Conservation (phyloP, 2,113 vertebrate species). For the Leptobrachium ailaonicum region DNA sequence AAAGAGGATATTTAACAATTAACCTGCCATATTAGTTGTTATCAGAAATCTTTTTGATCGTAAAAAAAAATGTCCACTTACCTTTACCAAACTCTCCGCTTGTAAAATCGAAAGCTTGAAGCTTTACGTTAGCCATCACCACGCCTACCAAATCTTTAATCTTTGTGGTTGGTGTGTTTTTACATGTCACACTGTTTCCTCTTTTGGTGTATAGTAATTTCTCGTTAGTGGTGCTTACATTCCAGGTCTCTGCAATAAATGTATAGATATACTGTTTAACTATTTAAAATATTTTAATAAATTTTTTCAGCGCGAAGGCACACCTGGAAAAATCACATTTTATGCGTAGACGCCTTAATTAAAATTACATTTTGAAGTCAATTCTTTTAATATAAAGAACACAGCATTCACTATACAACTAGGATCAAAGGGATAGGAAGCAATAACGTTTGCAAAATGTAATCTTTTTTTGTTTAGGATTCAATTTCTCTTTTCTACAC, state of each 20-base stretch:
- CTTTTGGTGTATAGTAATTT: slow-evolving; percentile 68
- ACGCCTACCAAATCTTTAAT: slow-evolving; percentile 67
- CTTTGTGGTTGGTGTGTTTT: slow-evolving; percentile 63
- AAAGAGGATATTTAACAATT: no score
- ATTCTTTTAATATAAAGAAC: no score
- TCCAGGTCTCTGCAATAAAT: slow-evolving; percentile 53
- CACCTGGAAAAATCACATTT: no score
- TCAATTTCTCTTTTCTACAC: no score
- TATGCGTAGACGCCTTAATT: no score
- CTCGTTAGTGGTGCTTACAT: slow-evolving; percentile 50
- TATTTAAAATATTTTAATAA: background rate
- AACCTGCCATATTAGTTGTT: no score
- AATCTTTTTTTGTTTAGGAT: no score
- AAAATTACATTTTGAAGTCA: no score
- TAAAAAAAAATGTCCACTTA: slow-evolving; percentile 56
- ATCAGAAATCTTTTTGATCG: no score
- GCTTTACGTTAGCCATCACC: slow-evolving; percentile 68
- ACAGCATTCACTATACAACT: no score
- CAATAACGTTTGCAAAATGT: no score
- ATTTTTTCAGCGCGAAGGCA: slow-evolving; percentile 20
- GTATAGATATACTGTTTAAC: background rate
- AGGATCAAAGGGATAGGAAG: no score
- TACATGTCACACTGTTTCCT: slow-evolving; percentile 77
- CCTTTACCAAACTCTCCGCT: slow-evolving; percentile 73
- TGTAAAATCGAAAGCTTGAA: slow-evolving; percentile 80